These are phyloP conservation scores for Xerus rutilus DNA, from an alignment of 2,797 vertebrate species.

Conservation along the genomic window DNA sequence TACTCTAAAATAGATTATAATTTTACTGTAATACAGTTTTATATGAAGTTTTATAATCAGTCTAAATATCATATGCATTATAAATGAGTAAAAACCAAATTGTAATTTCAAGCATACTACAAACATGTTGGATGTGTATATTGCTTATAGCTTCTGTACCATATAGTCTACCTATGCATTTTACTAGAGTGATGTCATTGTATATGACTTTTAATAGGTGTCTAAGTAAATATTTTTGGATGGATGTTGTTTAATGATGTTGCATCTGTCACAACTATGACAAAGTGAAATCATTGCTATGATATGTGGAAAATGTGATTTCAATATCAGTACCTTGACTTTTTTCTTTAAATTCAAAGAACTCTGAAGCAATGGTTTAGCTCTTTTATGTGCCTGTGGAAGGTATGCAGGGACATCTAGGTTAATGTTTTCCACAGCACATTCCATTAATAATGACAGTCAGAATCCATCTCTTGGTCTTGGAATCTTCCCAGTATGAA, in stretches of 20 bases:
- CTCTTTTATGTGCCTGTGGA: background rate
- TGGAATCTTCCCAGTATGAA: background rate
- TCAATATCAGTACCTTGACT: background rate
- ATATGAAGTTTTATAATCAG: background rate
- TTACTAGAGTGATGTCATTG: background rate
- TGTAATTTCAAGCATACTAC: background rate
- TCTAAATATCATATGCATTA: background rate
- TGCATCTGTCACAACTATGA: background rate
- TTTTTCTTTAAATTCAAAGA: background rate
- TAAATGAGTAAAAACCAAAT: background rate
- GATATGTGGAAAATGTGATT: background rate
- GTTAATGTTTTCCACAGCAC: background rate
- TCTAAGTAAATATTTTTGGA: slow-evolving; percentile 12
- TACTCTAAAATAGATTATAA: background rate
- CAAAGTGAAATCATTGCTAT: background rate
- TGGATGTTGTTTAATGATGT: background rate
- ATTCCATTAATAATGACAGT: background rate
- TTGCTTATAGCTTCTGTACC: background rate
- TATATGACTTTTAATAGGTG: background rate
- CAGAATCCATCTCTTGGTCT: background rate
- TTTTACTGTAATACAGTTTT: slow-evolving; percentile 15
- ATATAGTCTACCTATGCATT: background rate
- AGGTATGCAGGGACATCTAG: background rate
- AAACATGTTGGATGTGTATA: background rate
- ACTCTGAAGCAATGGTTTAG: background rate